Conservation (phyloP, 2,888 invertebrate species). For the Aspidiotus destructor region DNA sequence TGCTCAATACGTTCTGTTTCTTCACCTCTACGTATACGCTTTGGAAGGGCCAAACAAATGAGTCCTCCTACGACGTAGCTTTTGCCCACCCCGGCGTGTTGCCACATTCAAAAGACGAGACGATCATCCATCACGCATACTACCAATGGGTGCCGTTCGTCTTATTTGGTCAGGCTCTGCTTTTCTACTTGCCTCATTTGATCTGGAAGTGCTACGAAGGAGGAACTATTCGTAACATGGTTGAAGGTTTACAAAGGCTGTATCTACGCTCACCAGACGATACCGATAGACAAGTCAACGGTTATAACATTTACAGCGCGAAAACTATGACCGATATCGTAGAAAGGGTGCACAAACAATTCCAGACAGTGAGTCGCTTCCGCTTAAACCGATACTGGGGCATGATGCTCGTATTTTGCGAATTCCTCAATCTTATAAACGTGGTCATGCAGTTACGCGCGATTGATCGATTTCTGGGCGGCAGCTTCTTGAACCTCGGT, state of each 20-base stretch:
- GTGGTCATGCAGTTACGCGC: slow-evolving; percentile 73
- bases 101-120: slow-evolving; percentile 64
- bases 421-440: slow-evolving; percentile 72
- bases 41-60: slow-evolving; percentile 54
- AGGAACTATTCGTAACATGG: slow-evolving; percentile 66
- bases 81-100: slow-evolving; percentile 68
- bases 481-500: slow-evolving; percentile 78
- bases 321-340: slow-evolving; percentile 16
- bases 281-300: slow-evolving; percentile 21
- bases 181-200: slow-evolving; percentile 82
- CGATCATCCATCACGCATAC: slow-evolving; percentile 84
- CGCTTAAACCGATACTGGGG: slow-evolving; percentile 35
- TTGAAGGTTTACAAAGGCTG: slow-evolving; percentile 57
- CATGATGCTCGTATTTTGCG: slow-evolving; percentile 68
- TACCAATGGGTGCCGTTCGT: slow-evolving; percentile 93
- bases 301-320: slow-evolving; percentile 13
- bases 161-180: slow-evolving; percentile 80
- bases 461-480: slow-evolving; percentile 85
- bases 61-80: slow-evolving; percentile 52
- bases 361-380: slow-evolving; percentile 35
- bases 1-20: slow-evolving; percentile 88
- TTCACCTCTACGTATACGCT: slow-evolving; percentile 86
- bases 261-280: slow-evolving; percentile 33
- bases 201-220: slow-evolving; percentile 81
- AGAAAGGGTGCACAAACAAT: slow-evolving; percentile 29